These are phyloP conservation scores for Alligator mississippiensis DNA, from an alignment of 2,113 vertebrate species.

Conservation along the genomic window DNA sequence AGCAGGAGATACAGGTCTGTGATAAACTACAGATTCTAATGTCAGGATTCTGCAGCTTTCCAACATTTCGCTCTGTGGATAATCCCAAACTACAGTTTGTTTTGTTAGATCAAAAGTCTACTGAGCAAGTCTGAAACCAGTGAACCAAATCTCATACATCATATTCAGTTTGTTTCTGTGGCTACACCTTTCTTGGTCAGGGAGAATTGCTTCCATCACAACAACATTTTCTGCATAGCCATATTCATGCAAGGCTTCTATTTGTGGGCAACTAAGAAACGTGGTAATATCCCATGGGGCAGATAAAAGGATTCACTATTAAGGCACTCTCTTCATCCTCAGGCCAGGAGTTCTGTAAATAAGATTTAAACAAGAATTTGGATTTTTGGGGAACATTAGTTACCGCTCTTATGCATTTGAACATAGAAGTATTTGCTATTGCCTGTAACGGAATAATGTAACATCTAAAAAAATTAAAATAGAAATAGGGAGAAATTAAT, in stretches of 20 bases:
- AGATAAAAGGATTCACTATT: neutral
- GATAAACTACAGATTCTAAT: neutral
- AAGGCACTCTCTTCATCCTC: neutral
- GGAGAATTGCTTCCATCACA: neutral
- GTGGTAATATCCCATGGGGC: neutral
- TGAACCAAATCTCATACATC: too few relatives aligned
- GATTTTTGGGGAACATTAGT: neutral
- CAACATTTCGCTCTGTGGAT: rapidly evolving
- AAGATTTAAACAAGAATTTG: neutral
- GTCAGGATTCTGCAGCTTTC: neutral
- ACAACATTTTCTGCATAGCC: neutral
- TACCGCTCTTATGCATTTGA: neutral
- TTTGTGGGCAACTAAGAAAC: neutral
- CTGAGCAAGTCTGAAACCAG: neutral
- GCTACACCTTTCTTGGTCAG: neutral
- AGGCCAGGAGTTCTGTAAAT: neutral
- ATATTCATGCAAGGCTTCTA: neutral
- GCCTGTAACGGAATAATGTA: neutral
- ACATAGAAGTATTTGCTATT: neutral
- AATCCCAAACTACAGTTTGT: neutral
- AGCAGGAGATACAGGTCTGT: neutral
- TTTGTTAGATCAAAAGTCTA: neutral
- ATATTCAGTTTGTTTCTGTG: neutral
- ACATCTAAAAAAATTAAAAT: neutral
- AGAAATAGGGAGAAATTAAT: neutral